A percentile compares a stretch with the other conserved stretches of the same genome.
phyloP scores from a whole-genome alignment of 1,140 invertebrate species.

The Trigoniulus corallinus region DNA sequence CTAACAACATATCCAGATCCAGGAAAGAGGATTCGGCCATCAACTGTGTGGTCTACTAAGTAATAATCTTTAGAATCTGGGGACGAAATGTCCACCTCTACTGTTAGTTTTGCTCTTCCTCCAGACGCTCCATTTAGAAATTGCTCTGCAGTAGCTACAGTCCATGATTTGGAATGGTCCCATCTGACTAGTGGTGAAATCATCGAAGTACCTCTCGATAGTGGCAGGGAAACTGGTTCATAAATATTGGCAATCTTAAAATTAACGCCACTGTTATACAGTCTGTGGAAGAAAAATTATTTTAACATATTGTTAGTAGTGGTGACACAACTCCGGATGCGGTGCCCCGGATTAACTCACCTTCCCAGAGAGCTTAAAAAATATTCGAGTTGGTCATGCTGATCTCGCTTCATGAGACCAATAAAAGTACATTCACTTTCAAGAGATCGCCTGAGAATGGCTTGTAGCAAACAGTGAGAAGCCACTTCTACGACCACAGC shows the following conservation, averaged over 20 bases:
- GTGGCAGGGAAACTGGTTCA: conserved; percentile 35
- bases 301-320: not conserved
- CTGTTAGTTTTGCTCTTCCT: not conserved
- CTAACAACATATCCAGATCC: conserved; percentile 79
- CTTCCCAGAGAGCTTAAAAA: conserved; percentile 57
- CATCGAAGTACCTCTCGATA: conserved; percentile 46
- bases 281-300: conserved; percentile 27
- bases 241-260: conserved; percentile 57
- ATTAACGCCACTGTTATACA: conserved; percentile 61
- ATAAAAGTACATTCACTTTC: conserved; percentile 39
- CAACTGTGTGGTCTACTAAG: conserved; percentile 76
- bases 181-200: conserved; percentile 66
- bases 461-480: conserved; percentile 75
- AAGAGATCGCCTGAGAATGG: conserved; percentile 63
- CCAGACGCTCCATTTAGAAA: not conserved
- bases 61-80: conserved; percentile 47
- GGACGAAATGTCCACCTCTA: conserved; percentile 54
- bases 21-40: conserved; percentile 84
- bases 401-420: conserved; percentile 56
- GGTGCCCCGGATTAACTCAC: conserved; percentile 34
- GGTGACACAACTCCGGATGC: conserved; percentile 4
- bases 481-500: conserved; percentile 83
- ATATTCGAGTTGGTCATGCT: conserved; percentile 47
- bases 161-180: conserved; percentile 74
- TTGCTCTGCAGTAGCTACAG: conserved; percentile 46